Base-by-base conservation (phyloP, 2,797 vertebrate species). In the Macroramphosus scolopax region DNA sequence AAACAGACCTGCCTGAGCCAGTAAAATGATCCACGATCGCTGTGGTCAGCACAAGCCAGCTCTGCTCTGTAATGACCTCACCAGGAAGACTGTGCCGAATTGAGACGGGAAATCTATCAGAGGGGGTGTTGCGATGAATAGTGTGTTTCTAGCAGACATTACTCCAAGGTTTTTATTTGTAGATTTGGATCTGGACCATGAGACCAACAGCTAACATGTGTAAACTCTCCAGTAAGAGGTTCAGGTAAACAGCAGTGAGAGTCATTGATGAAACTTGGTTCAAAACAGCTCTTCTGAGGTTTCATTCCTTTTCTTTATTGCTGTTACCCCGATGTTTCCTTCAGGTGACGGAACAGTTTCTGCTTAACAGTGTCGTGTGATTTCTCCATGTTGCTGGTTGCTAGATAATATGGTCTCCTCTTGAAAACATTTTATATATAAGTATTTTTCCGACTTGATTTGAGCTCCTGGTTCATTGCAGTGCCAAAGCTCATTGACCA, bases 261-360 rank as follows among this genome's bases (percentile, higher is more conserved):
- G 30, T 26, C n/a, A 0, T 32, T 17, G 28, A 13, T 26, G 22
- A 25, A 18, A 29, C 11, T 12, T 41, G 8, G 6, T 16, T 33
- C 33, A 53, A 56, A 37, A 34, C 33, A 1, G 12, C 6, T 8
- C 22, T 44, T 34, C 46, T 13, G 6, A 16, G 17, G 5, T 46
- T 56, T 28, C 5, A 15, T 25, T 4, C 22, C 13, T 20, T 32
- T 15, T 47, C 14, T 41, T 41, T n/a, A 8, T 26, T 29, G 43
- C 59, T 76, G 58, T 22, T 60, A 11, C 25, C 58, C 71, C 41
- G 48, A 79, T 72, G 64, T 74, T 75, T 71, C 45, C 52, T 38
- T 18, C 22, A 29, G 7, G 51, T 47, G 45, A 35, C 2, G 11
- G 1, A 11, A 2, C 71, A 75, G 59, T 51, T 73, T 59, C 29